A percentile compares a stretch with the other conserved stretches of the same genome.
phyloP scores from a whole-genome alignment of 2,113 vertebrate species.

The Notothenia rossii region DNA sequence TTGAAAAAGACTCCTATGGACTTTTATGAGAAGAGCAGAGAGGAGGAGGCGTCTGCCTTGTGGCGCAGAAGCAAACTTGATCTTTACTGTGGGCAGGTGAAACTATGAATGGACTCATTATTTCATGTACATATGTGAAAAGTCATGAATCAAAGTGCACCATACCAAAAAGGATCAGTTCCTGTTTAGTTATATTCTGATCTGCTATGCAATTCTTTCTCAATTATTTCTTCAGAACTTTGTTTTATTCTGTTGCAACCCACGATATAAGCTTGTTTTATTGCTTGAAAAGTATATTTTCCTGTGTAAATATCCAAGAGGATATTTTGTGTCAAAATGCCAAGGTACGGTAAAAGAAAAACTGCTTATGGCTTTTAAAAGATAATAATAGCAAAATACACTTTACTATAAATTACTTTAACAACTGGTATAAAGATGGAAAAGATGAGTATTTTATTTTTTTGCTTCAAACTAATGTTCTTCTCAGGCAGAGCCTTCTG shows the following conservation, averaged over 20 bases:
- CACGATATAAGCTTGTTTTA: conserved; percentile 90
- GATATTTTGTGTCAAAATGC: conserved; percentile 85
- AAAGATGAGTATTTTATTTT: conserved; percentile 76
- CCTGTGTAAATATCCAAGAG: conserved; percentile 83
- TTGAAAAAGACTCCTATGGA: conserved; percentile 69
- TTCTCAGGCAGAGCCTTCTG: conserved; percentile 95
- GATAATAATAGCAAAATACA: conserved; percentile 78
- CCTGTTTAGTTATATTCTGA: conserved; percentile 88
- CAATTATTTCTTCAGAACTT: conserved; percentile 85
- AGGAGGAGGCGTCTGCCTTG: conserved; percentile 47
- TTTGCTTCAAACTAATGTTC: conserved; percentile 85
- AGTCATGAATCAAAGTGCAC: conserved; percentile 85
- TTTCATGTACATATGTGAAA: conserved; percentile 84
- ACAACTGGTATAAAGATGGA: conserved; percentile 88
- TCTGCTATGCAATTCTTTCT: conserved; percentile 95
- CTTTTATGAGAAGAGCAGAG: conserved; percentile 61
- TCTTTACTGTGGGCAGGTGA: conserved; percentile 79
- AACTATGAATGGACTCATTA: conserved; percentile 83
- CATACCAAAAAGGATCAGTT: conserved; percentile 91
- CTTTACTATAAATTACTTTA: conserved; percentile 90
- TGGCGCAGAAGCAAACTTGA: conserved; percentile 69
- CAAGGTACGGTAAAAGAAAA: conserved; percentile 79
- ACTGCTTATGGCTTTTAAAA: conserved; percentile 88
- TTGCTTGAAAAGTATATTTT: conserved; percentile 86
- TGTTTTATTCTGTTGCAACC: conserved; percentile 85